Evolutionary conservation across 64 coral and sea anemone genomes (phyloP), one percentile per base, ranked within the genome.

Genomic region (Dendronephthya gigantea): DNA sequence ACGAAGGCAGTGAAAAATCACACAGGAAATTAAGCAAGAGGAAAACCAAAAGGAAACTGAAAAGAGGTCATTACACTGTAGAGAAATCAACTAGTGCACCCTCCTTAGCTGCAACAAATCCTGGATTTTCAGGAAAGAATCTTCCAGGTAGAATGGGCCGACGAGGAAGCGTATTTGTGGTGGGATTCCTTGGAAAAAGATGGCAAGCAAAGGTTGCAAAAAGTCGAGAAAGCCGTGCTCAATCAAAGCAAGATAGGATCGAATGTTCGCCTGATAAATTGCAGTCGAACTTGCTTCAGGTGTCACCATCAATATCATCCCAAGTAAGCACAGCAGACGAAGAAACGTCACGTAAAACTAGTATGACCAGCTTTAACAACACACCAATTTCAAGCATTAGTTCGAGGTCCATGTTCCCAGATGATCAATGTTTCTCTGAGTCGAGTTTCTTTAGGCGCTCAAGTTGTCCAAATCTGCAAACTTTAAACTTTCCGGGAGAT

Each of bases 131-230:
- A 39, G 29, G 17, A 1, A 79, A 79, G 28, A 79, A 34, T 36
- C 72, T 29, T 16, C 32, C 72, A 79, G 72, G 72, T 9, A 34
- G 72, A 10, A 79, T 79, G 72, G 72, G 72, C 25, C 10, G 72
- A 79, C 30, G 72, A 0, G 72, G 36, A 14, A 79, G 72, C 32
- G 72, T 79, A 1, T 79, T 79, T 79, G 72, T 79, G 19, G 72
- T 79, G 11, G 72, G 72, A 79, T 79, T 79, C 37, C 30, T 79
- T 12, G 72, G 72, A n/a, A 62, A 79, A 39, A 79, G 36, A 79
- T 79, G 72, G 72, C 30, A 36, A 19, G 72, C 72, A 34, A 79
- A 79, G 32, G 72, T 33, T 14, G 72, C 72, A 38, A 79, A 19
- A 19, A 79, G 36, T 39, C 72, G 72, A 4, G 36, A 16, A 33